Evolutionary conservation across 1,140 invertebrate genomes (phyloP).

Genomic region (Vanessa atalanta): DNA sequence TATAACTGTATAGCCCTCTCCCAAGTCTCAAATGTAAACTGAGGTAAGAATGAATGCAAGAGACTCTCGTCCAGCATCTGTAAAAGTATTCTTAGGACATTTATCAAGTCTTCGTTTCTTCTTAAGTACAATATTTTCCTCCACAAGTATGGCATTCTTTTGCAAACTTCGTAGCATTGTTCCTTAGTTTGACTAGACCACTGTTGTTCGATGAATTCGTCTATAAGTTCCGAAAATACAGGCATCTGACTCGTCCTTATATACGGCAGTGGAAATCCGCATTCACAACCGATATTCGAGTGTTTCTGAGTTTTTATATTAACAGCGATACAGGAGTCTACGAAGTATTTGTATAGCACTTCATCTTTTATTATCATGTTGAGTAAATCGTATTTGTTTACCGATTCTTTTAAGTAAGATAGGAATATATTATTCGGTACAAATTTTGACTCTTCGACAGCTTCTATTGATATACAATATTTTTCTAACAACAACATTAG

Average conservation of each 20-base stretch:
- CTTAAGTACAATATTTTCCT: conserved; percentile 75
- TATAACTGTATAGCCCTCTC: conserved; percentile 71
- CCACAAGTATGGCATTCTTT: conserved; percentile 83
- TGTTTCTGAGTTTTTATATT: conserved; percentile 70
- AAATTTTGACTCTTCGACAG: conserved; percentile 66
- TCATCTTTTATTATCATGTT: conserved; percentile 68
- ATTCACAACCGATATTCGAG: conserved; percentile 69
- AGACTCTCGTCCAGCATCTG: conserved; percentile 78
- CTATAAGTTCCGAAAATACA: conserved; percentile 68
- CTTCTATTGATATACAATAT: conserved; percentile 66
- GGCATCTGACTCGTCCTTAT: conserved; percentile 68
- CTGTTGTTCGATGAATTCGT: conserved; percentile 76
- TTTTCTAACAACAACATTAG: conserved; percentile 71
- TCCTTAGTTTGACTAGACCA: conserved; percentile 71
- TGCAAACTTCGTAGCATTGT: conserved; percentile 80
- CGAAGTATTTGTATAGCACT: conserved; percentile 75
- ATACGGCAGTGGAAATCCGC: conserved; percentile 76
- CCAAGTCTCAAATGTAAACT: conserved; percentile 77
- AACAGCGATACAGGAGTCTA: conserved; percentile 75
- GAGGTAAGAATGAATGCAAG: conserved; percentile 73
- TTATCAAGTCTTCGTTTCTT: conserved; percentile 75
- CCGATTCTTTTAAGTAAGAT: conserved; percentile 61
- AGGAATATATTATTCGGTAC: conserved; percentile 74
- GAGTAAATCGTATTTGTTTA: conserved; percentile 54
- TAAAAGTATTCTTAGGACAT: conserved; percentile 71